Evolutionary conservation across 2,797 vertebrate species (phyloP), one percentile per base, ranked within the genome.

Genomic region (Masticophis lateralis): DNA sequence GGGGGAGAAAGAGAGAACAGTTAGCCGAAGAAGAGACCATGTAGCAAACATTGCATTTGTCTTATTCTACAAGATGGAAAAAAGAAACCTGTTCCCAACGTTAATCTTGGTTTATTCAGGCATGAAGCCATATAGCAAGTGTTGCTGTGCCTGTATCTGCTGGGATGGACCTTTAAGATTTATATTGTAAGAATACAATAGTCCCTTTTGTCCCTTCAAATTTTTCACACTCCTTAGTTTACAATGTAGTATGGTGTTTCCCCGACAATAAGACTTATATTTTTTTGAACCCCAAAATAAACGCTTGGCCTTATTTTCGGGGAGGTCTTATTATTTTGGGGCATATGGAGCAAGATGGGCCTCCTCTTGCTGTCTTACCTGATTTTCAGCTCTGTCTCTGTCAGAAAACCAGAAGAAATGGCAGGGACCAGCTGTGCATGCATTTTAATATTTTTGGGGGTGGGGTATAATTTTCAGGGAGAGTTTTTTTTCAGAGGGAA

Each of bases 1-100:
- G 97, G 97, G 98, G 97, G 18, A 14, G 56, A 69, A 90, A 90
- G 61, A 93, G 86, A 92, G 98, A 97, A 98, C 97, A 97, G 97
- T 98, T 98, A 98, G 98, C 97, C 90, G 97, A 96, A 97, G 97
- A 98, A 97, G 95, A 97, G 97, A 97, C 97, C 96, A 95, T 96
- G 96, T 97, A 97, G 96, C 97, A 98, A 98, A 98, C 97, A 97
- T 96, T 96, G 96, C 97, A 98, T 97, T 97, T 96, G 63, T 92
- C 97, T 96, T 97, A 96, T 97, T 95, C 91, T 96, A 96, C 94
- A 97, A 97, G 96, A 94, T 94, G 94, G 87, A 94, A 96, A 92
- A 93, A 97, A 95, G 94, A 86, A 96, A 94, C 37, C 88, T 95
- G 86, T 96, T 95, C 95, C 63, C 92, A 96, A 93, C 90, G 93